Base-by-base conservation (phyloP, 2,113 vertebrate species). In the Lepisosteus oculatus region DNA sequence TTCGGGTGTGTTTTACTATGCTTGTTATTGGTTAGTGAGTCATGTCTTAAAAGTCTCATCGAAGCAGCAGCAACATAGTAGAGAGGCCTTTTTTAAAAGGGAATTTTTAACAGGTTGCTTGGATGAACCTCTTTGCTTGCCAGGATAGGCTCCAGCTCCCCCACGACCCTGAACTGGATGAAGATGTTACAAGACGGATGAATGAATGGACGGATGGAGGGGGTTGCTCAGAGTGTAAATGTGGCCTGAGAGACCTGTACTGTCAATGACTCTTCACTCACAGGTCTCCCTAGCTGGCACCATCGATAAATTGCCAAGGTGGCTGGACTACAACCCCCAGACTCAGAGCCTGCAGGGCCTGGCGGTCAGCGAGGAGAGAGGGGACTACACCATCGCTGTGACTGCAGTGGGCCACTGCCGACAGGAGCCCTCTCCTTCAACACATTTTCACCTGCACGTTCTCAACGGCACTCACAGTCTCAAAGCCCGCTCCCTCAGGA, bases 201-300 rank as follows among this genome's bases (percentile, higher is more conserved):
- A 11, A 41, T 3, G 14, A 29, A 29, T 29, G 29, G 29, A 29
- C 29, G 29, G 29, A 29, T 29, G 29, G 29, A 29, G 1, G 29
- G 29, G 29, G 29, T 29, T 29, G 29, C 29, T 29, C 29, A 29
- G 29, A 29, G 29, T 29, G 29, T 29, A 29, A 29, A 29, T 29
- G 29, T 29, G 29, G 29, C 29, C 29, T 29, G 29, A 29, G 29
- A 29, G 29, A 29, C 29, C 29, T 29, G 17, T 29, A 29, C 17
- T 29, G 8, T 41, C 15, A 65, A 65, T 41, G 12, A 41, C 42
- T 41, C 2, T 29, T 5, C 0, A 1, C 55, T 12, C 67, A 13
- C 74, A 90, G 87, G 69, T 90, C 3, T 9, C 79, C 11, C 70
- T 56, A 77, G 78, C 78, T 65, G 73, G 72, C 0, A 74, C 76